phyloP scores from a whole-genome alignment of 2,113 vertebrate species.

The Alouatta palliata region DNA sequence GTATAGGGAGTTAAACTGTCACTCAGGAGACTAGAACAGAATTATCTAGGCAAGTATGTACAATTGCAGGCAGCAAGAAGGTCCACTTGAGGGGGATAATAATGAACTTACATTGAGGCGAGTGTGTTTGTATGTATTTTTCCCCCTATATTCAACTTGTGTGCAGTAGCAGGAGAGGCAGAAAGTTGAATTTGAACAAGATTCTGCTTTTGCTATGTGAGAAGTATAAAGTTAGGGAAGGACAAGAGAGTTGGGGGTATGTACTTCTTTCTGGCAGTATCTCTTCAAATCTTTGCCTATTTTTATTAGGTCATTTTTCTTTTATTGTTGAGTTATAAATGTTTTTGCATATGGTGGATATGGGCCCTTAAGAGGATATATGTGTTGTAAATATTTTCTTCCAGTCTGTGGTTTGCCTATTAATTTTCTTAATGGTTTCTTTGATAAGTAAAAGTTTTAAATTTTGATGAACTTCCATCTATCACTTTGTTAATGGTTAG shows the following conservation, averaged over 20 bases:
- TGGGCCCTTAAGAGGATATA: conserved; percentile 1
- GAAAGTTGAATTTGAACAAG: not conserved
- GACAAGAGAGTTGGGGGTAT: not conserved
- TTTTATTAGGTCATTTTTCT: conserved; percentile 37
- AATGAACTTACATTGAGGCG: not conserved
- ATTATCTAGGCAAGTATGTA: not conserved
- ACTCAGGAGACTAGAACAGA: not conserved
- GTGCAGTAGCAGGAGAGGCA: not conserved
- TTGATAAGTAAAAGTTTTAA: conserved; percentile 46
- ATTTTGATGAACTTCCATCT: conserved; percentile 44
- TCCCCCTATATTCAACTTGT: not conserved
- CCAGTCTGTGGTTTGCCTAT: not conserved
- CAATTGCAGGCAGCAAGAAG: not conserved
- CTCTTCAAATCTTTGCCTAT: not conserved
- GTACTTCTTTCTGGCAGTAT: conserved; percentile 12
- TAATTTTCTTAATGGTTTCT: conserved; percentile 59
- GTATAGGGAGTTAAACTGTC: not conserved
- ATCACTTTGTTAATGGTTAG: conserved; percentile 21
- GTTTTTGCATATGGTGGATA: conserved; percentile 52
- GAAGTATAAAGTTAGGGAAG: not conserved
- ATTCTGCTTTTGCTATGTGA: not conserved
- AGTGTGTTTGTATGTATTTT: not conserved
- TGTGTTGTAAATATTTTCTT: conserved; percentile 44
- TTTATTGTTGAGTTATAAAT: conserved; percentile 52
- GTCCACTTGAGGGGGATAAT: not conserved